These are phyloP conservation scores for Umimayanthus chanpuru DNA, from an alignment of 92 coral and sea anemone genomes.

Conservation along the genomic window DNA sequence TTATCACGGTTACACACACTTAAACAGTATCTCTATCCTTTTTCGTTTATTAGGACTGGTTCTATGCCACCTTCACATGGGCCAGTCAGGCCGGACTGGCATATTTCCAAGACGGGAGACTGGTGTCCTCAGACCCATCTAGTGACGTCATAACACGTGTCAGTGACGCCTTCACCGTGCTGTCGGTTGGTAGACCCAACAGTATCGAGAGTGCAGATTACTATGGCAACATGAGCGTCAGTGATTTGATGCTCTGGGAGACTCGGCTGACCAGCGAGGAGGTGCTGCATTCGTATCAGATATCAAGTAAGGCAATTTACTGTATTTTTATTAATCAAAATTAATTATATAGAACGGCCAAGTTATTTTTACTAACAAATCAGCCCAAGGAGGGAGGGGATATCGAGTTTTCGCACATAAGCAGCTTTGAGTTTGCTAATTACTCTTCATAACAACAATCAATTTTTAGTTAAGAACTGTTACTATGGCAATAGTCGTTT, in stretches of 20 bases:
- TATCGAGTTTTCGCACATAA: no score
- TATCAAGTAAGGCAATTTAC: slow-evolving; percentile 65
- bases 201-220: slow-evolving; percentile 65
- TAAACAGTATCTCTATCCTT: not conserved
- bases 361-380: no score
- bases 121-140: slow-evolving; percentile 47
- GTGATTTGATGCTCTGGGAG: slow-evolving; percentile 82
- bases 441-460: no score
- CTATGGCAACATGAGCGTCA: slow-evolving; percentile 75
- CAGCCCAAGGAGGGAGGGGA: no score
- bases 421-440: no score
- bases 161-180: slow-evolving; percentile 67
- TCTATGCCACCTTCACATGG: slow-evolving; percentile 78
- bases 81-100: slow-evolving; percentile 61
- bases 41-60: slow-evolving; percentile 61
- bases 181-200: slow-evolving; percentile 80
- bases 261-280: slow-evolving; percentile 62
- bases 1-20: no score
- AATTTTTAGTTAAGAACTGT: no score
- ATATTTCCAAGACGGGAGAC: slow-evolving; percentile 75
- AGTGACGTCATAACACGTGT: slow-evolving; percentile 57
- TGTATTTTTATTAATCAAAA: not conserved
- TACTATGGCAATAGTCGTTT: no score
- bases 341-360: not conserved
- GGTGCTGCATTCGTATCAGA: slow-evolving; percentile 69